Percentiles rank a stretch among this genome's conserved stretches.
These are phyloP conservation scores for Petromus typicus DNA, from an alignment of 2,113 vertebrate genomes.

Conservation along the genomic window DNA sequence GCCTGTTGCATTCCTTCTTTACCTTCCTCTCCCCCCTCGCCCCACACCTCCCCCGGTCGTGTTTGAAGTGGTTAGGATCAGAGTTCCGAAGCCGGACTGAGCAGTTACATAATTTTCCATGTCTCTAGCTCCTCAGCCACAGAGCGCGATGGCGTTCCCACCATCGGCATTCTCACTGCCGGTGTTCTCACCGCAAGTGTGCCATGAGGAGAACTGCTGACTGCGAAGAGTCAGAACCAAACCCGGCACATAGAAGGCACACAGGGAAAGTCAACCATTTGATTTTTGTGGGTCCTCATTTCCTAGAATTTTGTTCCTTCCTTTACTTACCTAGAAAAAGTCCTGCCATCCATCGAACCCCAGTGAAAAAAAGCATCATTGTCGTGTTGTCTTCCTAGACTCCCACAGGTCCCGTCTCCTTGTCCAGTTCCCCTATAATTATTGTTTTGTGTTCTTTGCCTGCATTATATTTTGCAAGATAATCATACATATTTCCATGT, in stretches of 20 bases:
- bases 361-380: neutral
- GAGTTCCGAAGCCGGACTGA: neutral
- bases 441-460: neutral
- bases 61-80: neutral
- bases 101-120: neutral
- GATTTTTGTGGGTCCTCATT: neutral
- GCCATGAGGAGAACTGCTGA: neutral
- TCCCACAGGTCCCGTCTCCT: neutral
- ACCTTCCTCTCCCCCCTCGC: accelerated
- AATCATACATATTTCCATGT: neutral
- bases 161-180: too few relatives aligned
- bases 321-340: constrained; percentile 8
- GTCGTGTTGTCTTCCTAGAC: neutral
- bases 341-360: neutral
- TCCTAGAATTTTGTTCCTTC: neutral
- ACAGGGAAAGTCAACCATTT: neutral
- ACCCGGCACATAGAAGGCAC: neutral
- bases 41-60: neutral
- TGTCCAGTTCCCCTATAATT: neutral
- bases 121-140: neutral
- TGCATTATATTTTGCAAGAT: neutral
- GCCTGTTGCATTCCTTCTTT: neutral
- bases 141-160: too few relatives aligned
- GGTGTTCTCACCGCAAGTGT: neutral
- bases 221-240: neutral